These are phyloP conservation scores for Lysandra coridon DNA, from an alignment of 2,888 invertebrate species.

Conservation along the genomic window DNA sequence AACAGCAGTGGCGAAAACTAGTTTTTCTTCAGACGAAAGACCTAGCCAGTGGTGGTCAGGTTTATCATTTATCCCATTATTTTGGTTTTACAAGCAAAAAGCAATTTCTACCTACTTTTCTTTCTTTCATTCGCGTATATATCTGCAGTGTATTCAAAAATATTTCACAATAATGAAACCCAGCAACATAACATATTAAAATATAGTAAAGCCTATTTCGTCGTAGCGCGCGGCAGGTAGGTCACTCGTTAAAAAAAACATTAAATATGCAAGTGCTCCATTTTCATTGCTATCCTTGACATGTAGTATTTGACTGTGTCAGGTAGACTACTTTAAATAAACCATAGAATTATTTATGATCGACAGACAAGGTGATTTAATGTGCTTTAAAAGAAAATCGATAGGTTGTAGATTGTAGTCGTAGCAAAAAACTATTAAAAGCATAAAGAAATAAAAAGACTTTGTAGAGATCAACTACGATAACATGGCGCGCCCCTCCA, in stretches of 20 bases:
- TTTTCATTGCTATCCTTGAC: slow-evolving; percentile 20
- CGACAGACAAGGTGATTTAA: slow-evolving; percentile 6
- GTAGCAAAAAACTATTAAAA: not conserved
- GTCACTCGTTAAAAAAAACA: slow-evolving; percentile 8
- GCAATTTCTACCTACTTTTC: too few species aligned
- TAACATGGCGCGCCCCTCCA: too few species aligned
- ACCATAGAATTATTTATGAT: slow-evolving; percentile 9
- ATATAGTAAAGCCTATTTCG: not conserved
- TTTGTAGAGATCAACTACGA: too few species aligned
- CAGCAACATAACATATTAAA: not conserved
- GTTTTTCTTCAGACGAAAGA: too few species aligned
- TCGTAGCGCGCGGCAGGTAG: not conserved
- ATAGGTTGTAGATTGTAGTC: not conserved
- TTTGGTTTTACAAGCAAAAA: too few species aligned
- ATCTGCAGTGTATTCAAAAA: too few species aligned
- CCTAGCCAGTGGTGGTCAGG: too few species aligned
- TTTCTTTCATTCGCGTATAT: too few species aligned
- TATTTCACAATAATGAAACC: too few species aligned
- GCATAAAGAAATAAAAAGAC: not conserved
- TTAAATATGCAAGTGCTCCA: slow-evolving; percentile 21
- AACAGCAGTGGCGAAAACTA: too few species aligned
- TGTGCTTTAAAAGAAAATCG: not conserved
- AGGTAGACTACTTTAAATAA: not conserved
- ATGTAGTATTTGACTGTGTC: slow-evolving; percentile 5
- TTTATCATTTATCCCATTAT: too few species aligned